Evolutionary conservation across 2,888 invertebrate species (phyloP).

Genomic region (Melieria picta): DNA sequence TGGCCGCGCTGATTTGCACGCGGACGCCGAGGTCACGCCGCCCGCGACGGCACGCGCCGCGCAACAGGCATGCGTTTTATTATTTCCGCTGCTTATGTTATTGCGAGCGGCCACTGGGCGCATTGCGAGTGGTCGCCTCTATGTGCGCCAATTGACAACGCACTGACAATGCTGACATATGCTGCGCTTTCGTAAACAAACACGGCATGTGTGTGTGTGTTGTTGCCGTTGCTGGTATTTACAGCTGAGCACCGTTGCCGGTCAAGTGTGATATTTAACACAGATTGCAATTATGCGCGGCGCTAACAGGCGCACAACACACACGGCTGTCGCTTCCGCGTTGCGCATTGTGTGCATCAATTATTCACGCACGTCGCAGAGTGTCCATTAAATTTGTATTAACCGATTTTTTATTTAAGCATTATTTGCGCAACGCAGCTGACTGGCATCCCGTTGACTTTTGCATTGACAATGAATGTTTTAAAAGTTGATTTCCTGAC

Average conservation of each 20-base stretch:
- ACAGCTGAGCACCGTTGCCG: not conserved
- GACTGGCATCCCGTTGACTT: no score
- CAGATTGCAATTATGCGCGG: conserved; percentile 10
- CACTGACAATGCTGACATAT: not conserved
- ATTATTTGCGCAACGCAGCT: no score
- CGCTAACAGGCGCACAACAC: not conserved
- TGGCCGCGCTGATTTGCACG: not conserved
- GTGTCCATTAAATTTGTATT: no score
- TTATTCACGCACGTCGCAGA: no score
- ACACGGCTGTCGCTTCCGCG: not conserved
- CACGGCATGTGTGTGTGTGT: not conserved
- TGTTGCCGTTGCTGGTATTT: not conserved
- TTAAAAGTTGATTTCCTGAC: no score
- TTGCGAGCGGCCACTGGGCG: not conserved
- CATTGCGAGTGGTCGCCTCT: not conserved
- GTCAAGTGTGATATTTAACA: conserved; percentile 15
- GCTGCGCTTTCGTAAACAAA: not conserved
- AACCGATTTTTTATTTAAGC: not conserved
- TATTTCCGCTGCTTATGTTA: conserved; percentile 31
- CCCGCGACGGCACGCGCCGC: not conserved
- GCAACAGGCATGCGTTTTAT: conserved; percentile 29
- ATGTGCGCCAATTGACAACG: not conserved
- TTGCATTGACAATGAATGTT: no score
- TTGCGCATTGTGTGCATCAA: not conserved
- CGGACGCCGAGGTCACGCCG: not conserved